Conservation (phyloP, 2,888 invertebrate species). For the Lymantria dispar region DNA sequence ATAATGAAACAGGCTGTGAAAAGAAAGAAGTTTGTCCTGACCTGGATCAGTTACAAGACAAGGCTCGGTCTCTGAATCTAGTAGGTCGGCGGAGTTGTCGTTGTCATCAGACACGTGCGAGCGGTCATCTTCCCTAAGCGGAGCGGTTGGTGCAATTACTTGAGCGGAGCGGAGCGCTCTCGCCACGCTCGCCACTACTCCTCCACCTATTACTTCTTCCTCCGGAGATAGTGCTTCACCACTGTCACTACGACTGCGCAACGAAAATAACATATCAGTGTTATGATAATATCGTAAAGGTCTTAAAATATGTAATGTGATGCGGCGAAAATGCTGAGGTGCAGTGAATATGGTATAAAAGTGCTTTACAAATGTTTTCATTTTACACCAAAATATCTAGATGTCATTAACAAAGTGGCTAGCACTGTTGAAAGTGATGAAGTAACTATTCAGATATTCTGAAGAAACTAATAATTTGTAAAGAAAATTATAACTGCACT, state of each 20-base stretch:
- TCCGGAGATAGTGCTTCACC: constrained; percentile 86
- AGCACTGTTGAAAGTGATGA: too few species aligned
- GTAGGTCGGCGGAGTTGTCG: constrained; percentile 88
- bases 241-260: constrained; percentile 84
- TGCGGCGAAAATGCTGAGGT: too few species aligned
- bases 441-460: too few species aligned
- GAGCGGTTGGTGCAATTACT: constrained; percentile 18
- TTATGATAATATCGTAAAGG: too few species aligned
- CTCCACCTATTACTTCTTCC: constrained; percentile 55
- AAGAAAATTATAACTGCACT: too few species aligned
- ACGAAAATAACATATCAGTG: neutral
- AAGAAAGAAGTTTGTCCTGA: constrained; percentile 41
- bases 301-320: too few species aligned
- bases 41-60: constrained; percentile 91
- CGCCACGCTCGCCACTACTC: constrained; percentile 87
- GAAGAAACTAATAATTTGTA: too few species aligned
- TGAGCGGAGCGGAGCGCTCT: constrained; percentile 75
- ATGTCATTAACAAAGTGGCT: too few species aligned
- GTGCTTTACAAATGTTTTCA: too few species aligned
- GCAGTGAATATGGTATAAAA: too few species aligned
- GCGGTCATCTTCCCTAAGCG: constrained; percentile 56
- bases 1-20: too few species aligned
- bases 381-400: too few species aligned
- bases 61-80: constrained; percentile 92
- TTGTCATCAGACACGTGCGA: constrained; percentile 78